Conservation (phyloP, 2,888 invertebrate species). For the Hypselothyrea guttata region DNA sequence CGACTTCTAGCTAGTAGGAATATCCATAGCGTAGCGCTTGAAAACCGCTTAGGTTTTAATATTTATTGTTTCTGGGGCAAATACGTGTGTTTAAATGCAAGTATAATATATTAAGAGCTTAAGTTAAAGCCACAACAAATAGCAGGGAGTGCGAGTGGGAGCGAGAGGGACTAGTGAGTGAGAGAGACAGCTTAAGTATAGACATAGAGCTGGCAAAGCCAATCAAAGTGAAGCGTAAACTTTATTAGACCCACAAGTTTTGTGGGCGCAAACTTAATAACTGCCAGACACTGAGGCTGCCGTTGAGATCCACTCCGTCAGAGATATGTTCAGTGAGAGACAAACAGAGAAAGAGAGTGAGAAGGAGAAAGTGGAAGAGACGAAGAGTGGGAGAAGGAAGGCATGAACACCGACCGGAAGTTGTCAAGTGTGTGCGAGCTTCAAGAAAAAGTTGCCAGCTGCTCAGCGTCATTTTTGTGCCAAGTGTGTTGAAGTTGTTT, state of each 20-base stretch:
- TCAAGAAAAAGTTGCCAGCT: constrained; percentile 43
- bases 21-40: too few relatives aligned
- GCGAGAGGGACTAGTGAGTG: too few relatives aligned
- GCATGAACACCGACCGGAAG: constrained; percentile 38
- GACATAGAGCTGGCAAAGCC: constrained; percentile 27
- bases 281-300: constrained; percentile 33
- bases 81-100: too few relatives aligned
- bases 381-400: not conserved
- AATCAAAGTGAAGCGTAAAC: constrained; percentile 54
- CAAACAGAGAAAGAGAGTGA: not conserved
- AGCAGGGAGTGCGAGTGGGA: not conserved
- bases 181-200: not conserved
- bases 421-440: constrained; percentile 49
- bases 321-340: constrained; percentile 6
- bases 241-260: constrained; percentile 58
- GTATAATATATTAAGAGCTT: too few relatives aligned
- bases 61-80: too few relatives aligned
- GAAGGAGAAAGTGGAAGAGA: not conserved
- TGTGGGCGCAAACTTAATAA: constrained; percentile 67
- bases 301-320: constrained; percentile 16
- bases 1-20: too few relatives aligned
- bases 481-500: constrained; percentile 56
- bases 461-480: constrained; percentile 36
- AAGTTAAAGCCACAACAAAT: constrained; percentile 1
- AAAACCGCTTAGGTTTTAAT: too few relatives aligned